These are phyloP conservation scores for Ctenodactylus gundi DNA, from an alignment of 2,113 vertebrate genomes.

Conservation along the genomic window DNA sequence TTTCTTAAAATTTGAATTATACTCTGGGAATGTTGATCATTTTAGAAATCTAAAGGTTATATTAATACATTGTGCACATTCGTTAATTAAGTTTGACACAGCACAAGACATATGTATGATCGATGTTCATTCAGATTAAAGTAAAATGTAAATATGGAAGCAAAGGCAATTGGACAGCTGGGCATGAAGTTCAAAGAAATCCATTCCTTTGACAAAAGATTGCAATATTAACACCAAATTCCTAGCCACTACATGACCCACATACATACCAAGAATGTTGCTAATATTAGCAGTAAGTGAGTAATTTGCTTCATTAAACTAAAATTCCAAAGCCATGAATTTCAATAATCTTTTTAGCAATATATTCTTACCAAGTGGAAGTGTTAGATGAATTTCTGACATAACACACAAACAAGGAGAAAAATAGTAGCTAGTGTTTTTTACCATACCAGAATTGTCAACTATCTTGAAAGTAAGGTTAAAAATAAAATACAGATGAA, in stretches of 20 bases:
- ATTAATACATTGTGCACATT: constrained; percentile 14
- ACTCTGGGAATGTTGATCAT: neutral
- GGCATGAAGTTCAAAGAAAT: neutral
- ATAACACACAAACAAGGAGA: neutral
- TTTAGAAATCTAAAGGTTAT: constrained; percentile 34
- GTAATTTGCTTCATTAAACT: neutral
- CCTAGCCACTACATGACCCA: neutral
- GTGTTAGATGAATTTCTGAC: neutral
- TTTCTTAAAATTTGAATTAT: neutral
- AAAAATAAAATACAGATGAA: too few relatives aligned
- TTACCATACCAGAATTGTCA: too few relatives aligned
- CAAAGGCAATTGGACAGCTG: neutral
- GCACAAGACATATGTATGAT: neutral
- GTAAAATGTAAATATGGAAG: constrained; percentile 51
- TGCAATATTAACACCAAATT: neutral
- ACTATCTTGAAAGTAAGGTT: neutral
- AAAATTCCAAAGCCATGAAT: neutral
- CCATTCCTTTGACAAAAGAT: neutral
- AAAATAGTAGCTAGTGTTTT: too few relatives aligned
- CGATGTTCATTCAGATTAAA: constrained; percentile 39
- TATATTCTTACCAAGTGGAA: neutral
- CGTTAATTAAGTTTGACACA: constrained; percentile 17
- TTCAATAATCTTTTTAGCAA: neutral
- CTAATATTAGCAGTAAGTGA: neutral
- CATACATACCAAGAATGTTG: neutral